A percentile compares a stretch with the other conserved stretches of the same genome.
Conservation (phyloP, 2,888 invertebrate species). For the Hymenopus coronatus region DNA sequence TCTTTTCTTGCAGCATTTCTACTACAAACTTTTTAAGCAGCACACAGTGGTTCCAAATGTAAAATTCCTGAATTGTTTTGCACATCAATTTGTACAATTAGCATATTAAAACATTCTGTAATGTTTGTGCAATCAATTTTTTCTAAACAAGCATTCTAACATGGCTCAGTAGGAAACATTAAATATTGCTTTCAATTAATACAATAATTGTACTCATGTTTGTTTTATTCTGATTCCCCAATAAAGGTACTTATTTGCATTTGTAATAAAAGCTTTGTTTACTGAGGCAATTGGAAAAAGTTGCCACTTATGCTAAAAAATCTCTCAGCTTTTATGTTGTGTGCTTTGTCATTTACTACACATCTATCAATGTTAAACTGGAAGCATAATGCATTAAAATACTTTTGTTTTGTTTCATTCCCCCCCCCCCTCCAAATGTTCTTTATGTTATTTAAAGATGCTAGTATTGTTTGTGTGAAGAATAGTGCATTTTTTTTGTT, state of each 20-base stretch:
- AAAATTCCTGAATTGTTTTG: not conserved
- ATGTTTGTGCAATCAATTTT: not conserved
- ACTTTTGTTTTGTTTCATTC: no score
- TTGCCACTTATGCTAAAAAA: not conserved
- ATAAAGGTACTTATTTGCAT: not conserved
- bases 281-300: not conserved
- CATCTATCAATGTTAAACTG: not conserved
- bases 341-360: not conserved
- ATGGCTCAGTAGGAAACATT: not conserved
- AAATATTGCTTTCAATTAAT: not conserved
- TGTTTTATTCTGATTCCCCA: not conserved
- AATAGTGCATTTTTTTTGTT: not conserved
- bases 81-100: not conserved
- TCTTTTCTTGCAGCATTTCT: not conserved
- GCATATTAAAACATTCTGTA: not conserved
- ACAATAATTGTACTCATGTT: no score
- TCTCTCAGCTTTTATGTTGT: not conserved
- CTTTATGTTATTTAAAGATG: not conserved
- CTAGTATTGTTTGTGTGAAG: not conserved
- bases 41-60: not conserved
- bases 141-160: not conserved
- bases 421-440: no score
- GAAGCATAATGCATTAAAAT: not conserved
- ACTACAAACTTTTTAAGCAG: not conserved
- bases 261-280: not conserved